Base-by-base conservation (phyloP, 2,888 invertebrate species). In the Empis stercorea region DNA sequence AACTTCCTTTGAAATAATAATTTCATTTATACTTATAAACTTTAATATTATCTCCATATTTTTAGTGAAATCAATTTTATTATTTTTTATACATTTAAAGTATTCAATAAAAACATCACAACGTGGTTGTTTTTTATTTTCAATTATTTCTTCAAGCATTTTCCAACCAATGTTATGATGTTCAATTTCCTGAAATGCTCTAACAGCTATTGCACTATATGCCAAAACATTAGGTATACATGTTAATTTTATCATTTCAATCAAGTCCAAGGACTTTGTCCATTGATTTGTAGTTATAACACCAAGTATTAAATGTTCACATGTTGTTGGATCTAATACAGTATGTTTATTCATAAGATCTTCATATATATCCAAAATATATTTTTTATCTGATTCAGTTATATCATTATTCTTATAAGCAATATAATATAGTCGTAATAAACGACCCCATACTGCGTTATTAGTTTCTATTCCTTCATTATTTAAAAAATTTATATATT, bases 241-340 rank as follows among this genome's bases (percentile, higher is more conserved):
- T 20, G 71, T 71, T 10, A 75, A 39, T 59, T 75, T 71, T 43
- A 79, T 73, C 59, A 78, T 76, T 44, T 80, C 73, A 20, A 84
- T 61, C 13, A 84, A 66, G 53, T 76, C 71, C 0, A 78, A 45
- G 37, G 76, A 73, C 48, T 79, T 74, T 54, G 72, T 71, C 83
- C 84, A 87, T 53, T 77, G 68, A 47, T 72, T 62, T 10, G 83
- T 81, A 16, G 74, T 58, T 53, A 80, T 79, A 4, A 89, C 61
- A 0, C 76, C 84, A 50, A 68, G 65, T 47, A 86, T 71, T 7
- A 81, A 63, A 58, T 68, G 66, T 57, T 81, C 80, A 56, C 76
- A 74, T 15, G 81, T 79, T 3, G 58, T 59, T 14, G 65, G 64
- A 64, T 85, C 84, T 44, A 85, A 61, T 1, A 77, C 59, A 44